Percentiles rank a stretch among this genome's conserved stretches.
phyloP scores from a whole-genome alignment of 64 coral and sea anemone species.

The Montipora cactus region DNA sequence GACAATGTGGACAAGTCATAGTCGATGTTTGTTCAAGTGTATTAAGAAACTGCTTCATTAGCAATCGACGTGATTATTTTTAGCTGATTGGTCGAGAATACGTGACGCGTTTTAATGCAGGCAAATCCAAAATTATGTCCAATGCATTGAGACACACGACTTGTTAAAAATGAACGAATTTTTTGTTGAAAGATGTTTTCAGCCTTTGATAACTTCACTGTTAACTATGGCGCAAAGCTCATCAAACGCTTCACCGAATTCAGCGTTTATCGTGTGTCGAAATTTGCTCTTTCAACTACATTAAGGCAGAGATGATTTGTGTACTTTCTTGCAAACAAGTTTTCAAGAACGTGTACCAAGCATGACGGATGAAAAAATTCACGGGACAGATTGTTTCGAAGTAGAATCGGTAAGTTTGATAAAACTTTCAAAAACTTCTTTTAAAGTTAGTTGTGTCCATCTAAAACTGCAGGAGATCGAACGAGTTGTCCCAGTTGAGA shows the following conservation, averaged over 20 bases:
- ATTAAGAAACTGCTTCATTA: not conserved
- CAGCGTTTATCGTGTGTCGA: not conserved
- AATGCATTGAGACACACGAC: not conserved
- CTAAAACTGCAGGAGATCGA: too few species aligned
- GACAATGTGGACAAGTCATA: not conserved
- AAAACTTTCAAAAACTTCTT: slow-evolving; percentile 46
- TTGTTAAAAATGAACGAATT: slow-evolving; percentile 14
- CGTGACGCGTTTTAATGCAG: slow-evolving; percentile 11
- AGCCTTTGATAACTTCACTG: not conserved
- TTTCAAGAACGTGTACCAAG: not conserved
- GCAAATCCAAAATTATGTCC: not conserved
- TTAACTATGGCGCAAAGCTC: not conserved
- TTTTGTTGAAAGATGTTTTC: not conserved
- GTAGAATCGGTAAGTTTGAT: slow-evolving; percentile 84
- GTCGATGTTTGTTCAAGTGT: not conserved
- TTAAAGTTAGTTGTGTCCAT: not conserved
- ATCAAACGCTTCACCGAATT: too few species aligned
- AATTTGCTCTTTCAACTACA: not conserved
- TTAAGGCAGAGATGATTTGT: slow-evolving; percentile 8
- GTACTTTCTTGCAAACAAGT: slow-evolving; percentile 21
- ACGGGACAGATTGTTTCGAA: slow-evolving; percentile 92
- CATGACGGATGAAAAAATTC: slow-evolving; percentile 67
- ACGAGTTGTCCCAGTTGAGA: not conserved
- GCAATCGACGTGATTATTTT: not conserved
- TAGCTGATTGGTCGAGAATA: not conserved